These are phyloP conservation scores for Aviceda leuphotes DNA, from an alignment of 2,797 vertebrate species.

Conservation along the genomic window DNA sequence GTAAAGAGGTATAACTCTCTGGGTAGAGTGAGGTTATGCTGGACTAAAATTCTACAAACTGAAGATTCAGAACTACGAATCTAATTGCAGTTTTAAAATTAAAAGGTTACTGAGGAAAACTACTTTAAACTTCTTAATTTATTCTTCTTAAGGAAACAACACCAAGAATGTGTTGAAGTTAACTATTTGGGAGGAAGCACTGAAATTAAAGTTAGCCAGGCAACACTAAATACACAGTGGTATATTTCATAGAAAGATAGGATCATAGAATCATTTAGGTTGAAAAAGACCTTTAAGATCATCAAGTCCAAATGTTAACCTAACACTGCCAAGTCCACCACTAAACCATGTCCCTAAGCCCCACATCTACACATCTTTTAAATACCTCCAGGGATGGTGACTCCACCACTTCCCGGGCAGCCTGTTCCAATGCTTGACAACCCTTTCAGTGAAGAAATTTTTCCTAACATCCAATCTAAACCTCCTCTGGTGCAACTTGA, in stretches of 20 bases:
- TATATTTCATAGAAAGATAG: not conserved
- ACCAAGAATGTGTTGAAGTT: not conserved
- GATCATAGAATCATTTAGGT: not conserved
- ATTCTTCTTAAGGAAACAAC: not conserved
- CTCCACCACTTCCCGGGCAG: not conserved
- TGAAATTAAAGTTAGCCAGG: not conserved
- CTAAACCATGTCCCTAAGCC: not conserved
- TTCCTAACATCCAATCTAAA: not conserved
- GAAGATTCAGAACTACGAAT: not conserved
- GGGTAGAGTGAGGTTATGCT: not conserved
- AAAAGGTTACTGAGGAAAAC: not conserved
- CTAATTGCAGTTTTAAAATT: not conserved
- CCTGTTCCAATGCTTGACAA: not conserved
- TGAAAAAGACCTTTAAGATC: not conserved
- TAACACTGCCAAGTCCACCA: not conserved
- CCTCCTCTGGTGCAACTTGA: not conserved
- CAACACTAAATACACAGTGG: not conserved
- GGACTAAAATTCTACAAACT: not conserved
- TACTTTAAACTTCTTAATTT: not conserved
- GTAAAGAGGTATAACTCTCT: not conserved
- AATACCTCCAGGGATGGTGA: not conserved
- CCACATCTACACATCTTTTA: rapidly evolving
- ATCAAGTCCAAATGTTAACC: not conserved
- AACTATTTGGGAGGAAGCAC: not conserved
- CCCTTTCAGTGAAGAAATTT: not conserved